These are phyloP conservation scores for Idaea dimidiata DNA, from an alignment of 2,888 invertebrate genomes.

Conservation along the genomic window DNA sequence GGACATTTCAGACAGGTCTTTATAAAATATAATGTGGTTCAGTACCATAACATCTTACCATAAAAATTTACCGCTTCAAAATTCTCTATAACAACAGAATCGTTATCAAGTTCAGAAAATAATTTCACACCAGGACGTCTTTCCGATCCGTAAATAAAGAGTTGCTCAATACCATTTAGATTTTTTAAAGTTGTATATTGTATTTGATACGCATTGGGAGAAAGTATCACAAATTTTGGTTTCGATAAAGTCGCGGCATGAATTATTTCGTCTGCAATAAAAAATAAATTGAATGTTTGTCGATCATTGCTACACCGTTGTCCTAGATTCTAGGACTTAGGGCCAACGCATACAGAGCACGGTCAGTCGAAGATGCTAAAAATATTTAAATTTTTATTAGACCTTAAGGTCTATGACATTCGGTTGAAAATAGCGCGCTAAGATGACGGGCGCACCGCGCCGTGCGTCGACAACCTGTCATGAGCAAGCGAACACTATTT, in stretches of 20 bases:
- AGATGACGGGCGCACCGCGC: no score
- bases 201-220: constrained; percentile 15
- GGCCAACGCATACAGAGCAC: no score
- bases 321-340: no score
- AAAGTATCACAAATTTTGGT: constrained; percentile 20
- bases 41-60: constrained; percentile 13
- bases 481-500: no score
- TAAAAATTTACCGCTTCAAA: constrained; percentile 23
- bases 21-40: constrained; percentile 1
- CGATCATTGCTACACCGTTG: background rate
- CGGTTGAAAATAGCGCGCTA: no score
- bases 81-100: constrained; percentile 22
- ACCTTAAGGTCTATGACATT: no score
- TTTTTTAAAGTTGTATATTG: constrained; percentile 21
- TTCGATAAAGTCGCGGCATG: constrained; percentile 21
- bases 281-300: background rate
- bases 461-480: no score
- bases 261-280: constrained; percentile 20
- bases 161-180: constrained; percentile 18
- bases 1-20: constrained; percentile 12
- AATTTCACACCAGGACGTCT: constrained; percentile 15
- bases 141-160: constrained; percentile 18
- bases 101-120: constrained; percentile 17
- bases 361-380: no score
- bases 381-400: no score